Conservation (phyloP, 2,113 vertebrate species). For the Mola mola region DNA sequence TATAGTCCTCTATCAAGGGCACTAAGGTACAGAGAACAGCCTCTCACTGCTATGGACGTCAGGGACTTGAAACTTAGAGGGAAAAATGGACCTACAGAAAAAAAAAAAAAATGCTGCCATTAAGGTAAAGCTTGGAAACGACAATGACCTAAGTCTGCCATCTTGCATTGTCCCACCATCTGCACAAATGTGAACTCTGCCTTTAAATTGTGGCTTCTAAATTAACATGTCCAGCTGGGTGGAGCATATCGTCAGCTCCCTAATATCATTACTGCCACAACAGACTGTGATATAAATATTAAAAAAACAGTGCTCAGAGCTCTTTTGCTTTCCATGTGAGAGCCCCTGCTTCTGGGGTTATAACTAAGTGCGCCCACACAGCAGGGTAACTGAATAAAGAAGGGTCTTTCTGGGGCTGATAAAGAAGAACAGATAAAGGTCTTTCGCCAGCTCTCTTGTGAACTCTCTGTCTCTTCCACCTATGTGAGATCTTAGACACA, state of each 20-base stretch:
- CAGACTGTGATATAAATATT: slow-evolving; percentile 90
- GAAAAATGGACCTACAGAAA: slow-evolving; percentile 17
- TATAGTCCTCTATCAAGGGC: slow-evolving; percentile 85
- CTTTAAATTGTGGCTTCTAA: slow-evolving; percentile 94
- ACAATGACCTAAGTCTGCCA: slow-evolving; percentile 90
- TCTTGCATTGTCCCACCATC: slow-evolving; percentile 92
- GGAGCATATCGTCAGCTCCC: slow-evolving; percentile 91
- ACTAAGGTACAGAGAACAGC: slow-evolving; percentile 65
- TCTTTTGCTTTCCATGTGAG: slow-evolving; percentile 66
- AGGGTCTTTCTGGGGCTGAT: slow-evolving; percentile 82
- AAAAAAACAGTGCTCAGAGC: slow-evolving; percentile 80
- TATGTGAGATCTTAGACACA: slow-evolving; percentile 52
- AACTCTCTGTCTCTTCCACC: slow-evolving; percentile 57
- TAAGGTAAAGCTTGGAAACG: slow-evolving; percentile 86
- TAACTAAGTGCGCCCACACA: slow-evolving; percentile 85
- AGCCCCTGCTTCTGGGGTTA: slow-evolving; percentile 83
- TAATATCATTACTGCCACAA: slow-evolving; percentile 89
- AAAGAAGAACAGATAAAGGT: slow-evolving; percentile 60
- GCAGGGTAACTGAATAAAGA: slow-evolving; percentile 82
- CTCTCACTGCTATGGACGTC: slow-evolving; percentile 72
- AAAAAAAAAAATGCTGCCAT: slow-evolving; percentile 82
- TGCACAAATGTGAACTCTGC: slow-evolving; percentile 95
- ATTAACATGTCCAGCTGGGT: slow-evolving; percentile 97
- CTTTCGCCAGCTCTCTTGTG: slow-evolving; percentile 60
- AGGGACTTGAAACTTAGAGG: slow-evolving; percentile 81